Base-by-base conservation (phyloP, 2,113 vertebrate genomes). In the Himantopus leucocephalus region DNA sequence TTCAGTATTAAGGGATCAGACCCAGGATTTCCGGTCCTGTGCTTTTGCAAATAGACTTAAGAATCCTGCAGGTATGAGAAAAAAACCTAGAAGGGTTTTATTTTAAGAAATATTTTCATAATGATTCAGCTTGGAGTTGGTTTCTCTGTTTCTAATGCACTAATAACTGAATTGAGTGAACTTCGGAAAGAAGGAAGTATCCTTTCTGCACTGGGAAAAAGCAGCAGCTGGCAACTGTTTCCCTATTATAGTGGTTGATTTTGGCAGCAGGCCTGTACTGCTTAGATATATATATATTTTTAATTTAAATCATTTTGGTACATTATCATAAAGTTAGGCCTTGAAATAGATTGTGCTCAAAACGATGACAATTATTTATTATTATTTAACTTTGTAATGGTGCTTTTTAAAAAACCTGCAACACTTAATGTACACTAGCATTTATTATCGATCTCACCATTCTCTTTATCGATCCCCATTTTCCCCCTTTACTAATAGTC, bases 1-100 rank as follows among this genome's bases (percentile, higher is more conserved):
- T 91, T 91, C 87, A 68, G 88, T 14, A 83, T 88, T 83, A 92
- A 73, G 45, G 82, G 95, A 94, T 94, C 91, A 92, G 83, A 52
- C 53, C 79, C 50, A 5, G 63, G 92, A 93, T 94, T 97, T 96
- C 82, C 7, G 10, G 41, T 66, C 55, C 45, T 32, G 78, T 10
- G 45, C 91, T 94, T 75, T 77, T 48, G 79, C 64, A 94, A 88
- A 88, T 72, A 66, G 55, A 48, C 53, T 88, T 47, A 52, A 60
- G 52, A 72, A 45, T 88, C 52, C 35, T 90, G 63, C 88, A 96
- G 91, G 91, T 96, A 75, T 26, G 39, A 47, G 70, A 35, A 76
- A 92, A 67, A 67, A 53, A 2, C 32, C 29, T 2, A 10, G 20
- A 26, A 52, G 12, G 60, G 27, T 90, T 91, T 79, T 5, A 64